Base-by-base conservation (phyloP, 1,140 invertebrate genomes). In the Delia radicum region DNA sequence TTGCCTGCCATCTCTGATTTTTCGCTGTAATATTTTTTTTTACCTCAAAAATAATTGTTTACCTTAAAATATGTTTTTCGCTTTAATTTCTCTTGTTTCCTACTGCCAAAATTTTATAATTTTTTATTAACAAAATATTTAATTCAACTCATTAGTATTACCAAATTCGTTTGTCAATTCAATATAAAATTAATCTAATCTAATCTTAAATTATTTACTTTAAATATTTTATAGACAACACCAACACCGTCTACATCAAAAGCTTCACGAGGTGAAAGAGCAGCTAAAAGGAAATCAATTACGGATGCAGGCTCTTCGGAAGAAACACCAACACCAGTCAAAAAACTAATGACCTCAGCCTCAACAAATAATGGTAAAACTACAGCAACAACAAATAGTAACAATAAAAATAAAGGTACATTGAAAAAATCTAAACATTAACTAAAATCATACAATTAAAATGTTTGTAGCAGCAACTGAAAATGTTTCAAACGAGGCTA, bases 281-380 rank as follows among this genome's bases (percentile, higher is more conserved):
- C 75, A 24, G 73, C 73, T 13, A 76, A 76, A 69, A 62, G 75
- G 26, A 76, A 76, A 67, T 71, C 75, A 13, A 28, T 62, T 12
- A 27, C 55, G 28, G 75, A 76, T 48, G 72, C 15, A 12, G 24
- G 26, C n/a, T 61, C 55, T 21, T 46, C 61, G n/a, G 74, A 75
- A 72, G 69, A 61, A 71, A 28, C 67, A 2, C n/a, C 74, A 72
- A 75, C 67, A 5, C 74, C 74, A 62, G 46, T 42, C 31, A 75
- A 75, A 46, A 76, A 73, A 55, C 37, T 29, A 24, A 29, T 61
- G 10, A 62, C 31, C 1, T 2, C 74, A 75, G n/a, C 74, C 33
- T 65, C 74, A 33, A 62, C 33, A 67, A 69, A 67, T 71, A 63
- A 62, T 46, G 42, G 33, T 13, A 75, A 67, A 21, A n/a, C n/a